Evolutionary conservation across 2,888 invertebrate genomes (phyloP).

Genomic region (Carabus problematicus): DNA sequence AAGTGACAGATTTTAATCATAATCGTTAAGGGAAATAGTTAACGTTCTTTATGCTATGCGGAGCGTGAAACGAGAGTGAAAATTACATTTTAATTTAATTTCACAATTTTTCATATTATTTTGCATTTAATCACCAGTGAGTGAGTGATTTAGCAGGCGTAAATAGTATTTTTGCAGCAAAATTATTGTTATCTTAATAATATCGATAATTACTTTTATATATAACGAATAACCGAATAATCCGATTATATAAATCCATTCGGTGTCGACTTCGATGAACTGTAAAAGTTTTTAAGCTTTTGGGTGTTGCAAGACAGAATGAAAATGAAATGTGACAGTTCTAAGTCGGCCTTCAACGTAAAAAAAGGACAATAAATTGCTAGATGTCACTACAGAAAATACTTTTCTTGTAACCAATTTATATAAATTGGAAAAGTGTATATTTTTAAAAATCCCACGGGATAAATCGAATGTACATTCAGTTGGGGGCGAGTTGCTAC

Average conservation of each 20-base stretch:
- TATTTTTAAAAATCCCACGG: slow-evolving; percentile 49
- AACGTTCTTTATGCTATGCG: slow-evolving; percentile 32
- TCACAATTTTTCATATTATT: slow-evolving; percentile 34
- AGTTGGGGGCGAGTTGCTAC: slow-evolving; percentile 20
- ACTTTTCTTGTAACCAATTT: slow-evolving; percentile 50
- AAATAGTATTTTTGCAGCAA: no score
- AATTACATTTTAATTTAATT: slow-evolving; percentile 42
- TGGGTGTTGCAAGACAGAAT: slow-evolving; percentile 14
- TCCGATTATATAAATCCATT: background rate
- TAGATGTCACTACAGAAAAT: slow-evolving; percentile 48
- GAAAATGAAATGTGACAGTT: slow-evolving; percentile 39
- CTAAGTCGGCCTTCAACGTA: slow-evolving; percentile 12
- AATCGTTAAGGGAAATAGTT: slow-evolving; percentile 32
- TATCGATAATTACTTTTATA: background rate
- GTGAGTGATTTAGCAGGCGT: background rate
- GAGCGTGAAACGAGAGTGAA: slow-evolving; percentile 37
- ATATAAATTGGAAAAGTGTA: slow-evolving; percentile 56
- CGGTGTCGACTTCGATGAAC: slow-evolving; percentile 8
- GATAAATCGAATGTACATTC: slow-evolving; percentile 39
- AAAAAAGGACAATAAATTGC: slow-evolving; percentile 46
- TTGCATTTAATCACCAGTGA: background rate
- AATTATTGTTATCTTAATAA: no score
- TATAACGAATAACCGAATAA: background rate
- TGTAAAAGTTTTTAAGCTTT: background rate
- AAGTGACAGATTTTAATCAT: slow-evolving; percentile 40